These are phyloP conservation scores for Mantis religiosa DNA, from an alignment of 2,888 invertebrate species.

Conservation along the genomic window DNA sequence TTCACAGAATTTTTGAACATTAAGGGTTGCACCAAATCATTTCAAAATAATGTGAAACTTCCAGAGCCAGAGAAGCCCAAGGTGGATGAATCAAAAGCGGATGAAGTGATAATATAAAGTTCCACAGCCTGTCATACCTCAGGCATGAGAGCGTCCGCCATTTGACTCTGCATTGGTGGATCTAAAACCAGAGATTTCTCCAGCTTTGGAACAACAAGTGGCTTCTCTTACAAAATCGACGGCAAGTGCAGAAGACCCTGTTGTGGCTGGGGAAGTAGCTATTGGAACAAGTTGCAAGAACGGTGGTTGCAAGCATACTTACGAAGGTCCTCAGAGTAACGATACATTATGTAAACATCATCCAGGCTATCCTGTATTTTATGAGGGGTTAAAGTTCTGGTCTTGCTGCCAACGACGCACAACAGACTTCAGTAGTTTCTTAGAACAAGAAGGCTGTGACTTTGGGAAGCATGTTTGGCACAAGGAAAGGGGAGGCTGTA, in stretches of 20 bases:
- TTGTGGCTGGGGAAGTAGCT: slow-evolving; percentile 46
- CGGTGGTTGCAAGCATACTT: slow-evolving; percentile 56
- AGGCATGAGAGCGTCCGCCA: slow-evolving; percentile 59
- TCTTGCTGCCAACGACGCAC: slow-evolving; percentile 92
- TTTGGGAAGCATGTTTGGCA: slow-evolving; percentile 84
- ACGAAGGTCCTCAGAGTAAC: slow-evolving; percentile 61
- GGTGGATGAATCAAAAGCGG: slow-evolving; percentile 51
- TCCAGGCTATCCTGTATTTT: slow-evolving; percentile 88
- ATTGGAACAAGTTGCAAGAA: slow-evolving; percentile 83
- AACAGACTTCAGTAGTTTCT: slow-evolving; percentile 87
- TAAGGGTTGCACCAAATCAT: slow-evolving; percentile 79
- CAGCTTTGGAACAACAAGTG: slow-evolving; percentile 62
- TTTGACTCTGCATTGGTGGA: slow-evolving; percentile 57
- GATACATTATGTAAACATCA: slow-evolving; percentile 69
- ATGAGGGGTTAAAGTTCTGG: slow-evolving; percentile 97
- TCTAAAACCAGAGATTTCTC: slow-evolving; percentile 58
- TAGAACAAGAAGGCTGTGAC: slow-evolving; percentile 87
- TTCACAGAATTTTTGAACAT: slow-evolving; percentile 95
- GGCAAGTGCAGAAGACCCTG: slow-evolving; percentile 35
- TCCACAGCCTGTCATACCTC: slow-evolving; percentile 49
- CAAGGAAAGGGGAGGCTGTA: slow-evolving; percentile 55
- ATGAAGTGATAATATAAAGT: slow-evolving; percentile 54
- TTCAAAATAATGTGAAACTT: slow-evolving; percentile 88
- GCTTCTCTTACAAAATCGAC: slow-evolving; percentile 38
- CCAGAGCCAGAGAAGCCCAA: slow-evolving; percentile 74